These are phyloP conservation scores for Lucifuga dentata DNA, from an alignment of 2,113 vertebrate species.

Conservation along the genomic window DNA sequence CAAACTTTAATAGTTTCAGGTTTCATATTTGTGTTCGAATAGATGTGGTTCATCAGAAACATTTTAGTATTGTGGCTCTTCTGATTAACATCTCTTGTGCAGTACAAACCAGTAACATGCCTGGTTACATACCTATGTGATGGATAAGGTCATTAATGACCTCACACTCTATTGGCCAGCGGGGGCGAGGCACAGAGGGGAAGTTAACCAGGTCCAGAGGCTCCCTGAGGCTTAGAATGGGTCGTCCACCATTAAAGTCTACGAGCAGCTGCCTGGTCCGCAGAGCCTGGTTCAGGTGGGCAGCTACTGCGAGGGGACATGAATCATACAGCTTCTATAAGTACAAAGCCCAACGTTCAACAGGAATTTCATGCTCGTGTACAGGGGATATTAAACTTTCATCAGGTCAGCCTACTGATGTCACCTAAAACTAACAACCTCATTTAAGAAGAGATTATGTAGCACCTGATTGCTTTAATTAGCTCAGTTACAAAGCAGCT, in stretches of 20 bases:
- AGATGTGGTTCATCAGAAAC: no score
- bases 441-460: conserved; percentile 23
- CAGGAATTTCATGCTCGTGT: background rate
- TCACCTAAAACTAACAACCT: conserved; percentile 1
- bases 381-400: conserved; percentile 12
- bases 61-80: no score
- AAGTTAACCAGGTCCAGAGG: conserved; percentile 81
- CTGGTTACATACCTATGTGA: conserved; percentile 84
- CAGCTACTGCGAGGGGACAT: conserved; percentile 71
- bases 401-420: background rate
- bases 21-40: no score
- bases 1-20: no score
- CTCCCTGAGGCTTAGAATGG: conserved; percentile 78
- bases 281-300: conserved; percentile 54
- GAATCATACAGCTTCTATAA: conserved; percentile 18
- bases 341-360: background rate
- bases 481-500: conserved; percentile 36
- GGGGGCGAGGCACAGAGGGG: conserved; percentile 58
- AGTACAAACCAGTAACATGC: background rate
- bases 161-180: conserved; percentile 91
- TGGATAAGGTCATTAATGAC: conserved; percentile 85
- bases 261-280: conserved; percentile 84
- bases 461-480: conserved; percentile 13
- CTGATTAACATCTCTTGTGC: no score
- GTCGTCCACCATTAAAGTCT: conserved; percentile 64